Conservation (phyloP, 2,888 invertebrate genomes). For the Pandemis corylana region DNA sequence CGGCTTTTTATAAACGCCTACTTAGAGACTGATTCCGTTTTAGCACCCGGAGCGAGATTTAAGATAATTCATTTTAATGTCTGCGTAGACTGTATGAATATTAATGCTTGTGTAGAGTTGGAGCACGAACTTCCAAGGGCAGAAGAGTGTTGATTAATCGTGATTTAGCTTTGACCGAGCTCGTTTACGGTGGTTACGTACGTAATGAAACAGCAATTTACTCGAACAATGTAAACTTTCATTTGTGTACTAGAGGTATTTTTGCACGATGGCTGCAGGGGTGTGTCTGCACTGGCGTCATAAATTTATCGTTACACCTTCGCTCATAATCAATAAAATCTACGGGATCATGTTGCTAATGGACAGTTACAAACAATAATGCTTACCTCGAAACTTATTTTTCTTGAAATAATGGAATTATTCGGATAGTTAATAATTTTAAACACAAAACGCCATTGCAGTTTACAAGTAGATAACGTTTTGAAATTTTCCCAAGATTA, state of each 20-base stretch:
- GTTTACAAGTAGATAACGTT: too few relatives aligned
- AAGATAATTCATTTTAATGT: constrained; percentile 50
- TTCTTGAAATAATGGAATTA: neutral
- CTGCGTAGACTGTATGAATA: constrained; percentile 42
- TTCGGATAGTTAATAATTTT: neutral
- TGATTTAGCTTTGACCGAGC: constrained; percentile 54
- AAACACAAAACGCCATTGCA: neutral
- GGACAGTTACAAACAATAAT: neutral
- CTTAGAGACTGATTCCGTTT: constrained; percentile 35
- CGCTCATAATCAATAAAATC: constrained; percentile 1
- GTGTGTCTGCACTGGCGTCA: constrained; percentile 1
- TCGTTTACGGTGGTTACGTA: constrained; percentile 45
- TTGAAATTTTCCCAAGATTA: too few relatives aligned
- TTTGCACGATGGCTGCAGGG: constrained; percentile 10
- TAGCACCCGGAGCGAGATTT: constrained; percentile 49
- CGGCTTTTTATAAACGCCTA: constrained; percentile 42
- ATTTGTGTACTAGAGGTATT: constrained; percentile 3
- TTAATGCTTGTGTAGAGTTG: constrained; percentile 56
- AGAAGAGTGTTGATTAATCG: constrained; percentile 67
- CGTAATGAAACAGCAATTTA: constrained; percentile 53
- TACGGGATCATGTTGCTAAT: neutral
- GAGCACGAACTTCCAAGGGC: constrained; percentile 65
- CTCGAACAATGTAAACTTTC: constrained; percentile 44
- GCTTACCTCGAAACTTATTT: neutral
- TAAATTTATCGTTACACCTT: neutral